A percentile compares a stretch with the other conserved stretches of the same genome.
phyloP scores from a whole-genome alignment of 1,140 invertebrate genomes.

The Zaprionus capensis region DNA sequence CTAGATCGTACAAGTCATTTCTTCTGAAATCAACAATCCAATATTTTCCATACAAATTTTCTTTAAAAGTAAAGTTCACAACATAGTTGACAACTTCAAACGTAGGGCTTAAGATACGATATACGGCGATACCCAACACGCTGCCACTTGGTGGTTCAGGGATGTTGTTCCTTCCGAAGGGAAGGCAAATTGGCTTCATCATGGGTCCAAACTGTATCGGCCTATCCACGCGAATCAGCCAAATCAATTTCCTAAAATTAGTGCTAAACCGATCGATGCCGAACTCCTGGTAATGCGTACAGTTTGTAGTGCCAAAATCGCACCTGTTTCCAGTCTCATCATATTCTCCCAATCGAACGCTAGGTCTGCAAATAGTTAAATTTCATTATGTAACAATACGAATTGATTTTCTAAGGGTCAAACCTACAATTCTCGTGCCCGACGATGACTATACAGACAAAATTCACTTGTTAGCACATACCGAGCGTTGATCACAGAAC shows the following conservation, averaged over 20 bases:
- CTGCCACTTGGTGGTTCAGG: too few species aligned
- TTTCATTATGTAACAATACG: not conserved
- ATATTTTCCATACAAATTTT: too few species aligned
- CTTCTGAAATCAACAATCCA: too few species aligned
- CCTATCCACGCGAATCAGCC: not conserved
- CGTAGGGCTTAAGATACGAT: too few species aligned
- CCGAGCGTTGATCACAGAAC: not conserved
- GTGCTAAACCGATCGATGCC: not conserved
- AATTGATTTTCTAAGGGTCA: not conserved
- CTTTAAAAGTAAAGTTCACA: too few species aligned
- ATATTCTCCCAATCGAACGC: not conserved
- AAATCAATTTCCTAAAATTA: not conserved
- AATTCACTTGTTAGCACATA: not conserved
- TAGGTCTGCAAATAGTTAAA: not conserved
- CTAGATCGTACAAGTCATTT: too few species aligned
- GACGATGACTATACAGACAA: rapidly evolving
- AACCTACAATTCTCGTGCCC: not conserved
- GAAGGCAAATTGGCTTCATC: not conserved
- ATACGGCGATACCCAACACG: too few species aligned
- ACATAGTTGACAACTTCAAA: too few species aligned
- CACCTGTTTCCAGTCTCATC: not conserved
- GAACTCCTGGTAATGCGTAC: not conserved
- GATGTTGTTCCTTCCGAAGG: not conserved
- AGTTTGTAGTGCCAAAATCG: not conserved
- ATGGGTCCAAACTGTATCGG: not conserved